phyloP scores from a whole-genome alignment of 2,888 invertebrate species.

The Molorchus minor region DNA sequence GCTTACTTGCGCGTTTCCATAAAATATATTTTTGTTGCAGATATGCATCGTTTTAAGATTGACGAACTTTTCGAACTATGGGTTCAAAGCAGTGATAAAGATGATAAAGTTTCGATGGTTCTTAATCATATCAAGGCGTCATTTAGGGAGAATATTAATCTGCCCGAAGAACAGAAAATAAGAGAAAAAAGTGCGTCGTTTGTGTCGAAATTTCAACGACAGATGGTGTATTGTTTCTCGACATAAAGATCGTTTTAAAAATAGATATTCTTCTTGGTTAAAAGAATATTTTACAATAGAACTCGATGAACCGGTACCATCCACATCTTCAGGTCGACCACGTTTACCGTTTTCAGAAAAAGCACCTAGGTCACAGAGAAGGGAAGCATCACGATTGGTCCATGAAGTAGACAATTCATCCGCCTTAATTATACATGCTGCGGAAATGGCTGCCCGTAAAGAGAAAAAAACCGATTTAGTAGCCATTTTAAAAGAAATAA shows the following conservation, averaged over 20 bases:
- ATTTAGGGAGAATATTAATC: not conserved
- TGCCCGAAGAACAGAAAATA: not conserved
- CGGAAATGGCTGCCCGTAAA: slow-evolving; percentile 3
- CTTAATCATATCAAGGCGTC: not conserved
- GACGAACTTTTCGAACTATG: slow-evolving; percentile 8
- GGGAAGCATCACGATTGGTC: slow-evolving; percentile 1
- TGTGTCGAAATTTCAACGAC: slow-evolving; percentile 3
- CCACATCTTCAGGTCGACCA: slow-evolving; percentile 9
- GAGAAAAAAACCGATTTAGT: slow-evolving; percentile 4
- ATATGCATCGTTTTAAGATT: slow-evolving; percentile 8
- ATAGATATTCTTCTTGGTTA: slow-evolving; percentile 1
- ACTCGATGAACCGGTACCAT: slow-evolving; percentile 3
- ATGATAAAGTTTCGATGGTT: not conserved
- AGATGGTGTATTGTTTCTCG: slow-evolving; percentile 9
- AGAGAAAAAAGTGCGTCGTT: slow-evolving; percentile 4
- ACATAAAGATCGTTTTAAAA: slow-evolving; percentile 2
- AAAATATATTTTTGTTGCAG: slow-evolving; percentile 5
- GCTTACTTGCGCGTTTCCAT: not conserved
- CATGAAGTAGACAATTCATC: not conserved
- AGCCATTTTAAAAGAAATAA: slow-evolving; percentile 11
- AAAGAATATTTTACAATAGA: slow-evolving; percentile 5
- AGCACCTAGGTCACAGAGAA: slow-evolving; percentile 2
- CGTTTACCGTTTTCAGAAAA: slow-evolving; percentile 1
- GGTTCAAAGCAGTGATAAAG: slow-evolving; percentile 5
- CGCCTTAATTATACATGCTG: slow-evolving; percentile 4